Base-by-base conservation (phyloP, 2,113 vertebrate species). In the Ovis canadensis region DNA sequence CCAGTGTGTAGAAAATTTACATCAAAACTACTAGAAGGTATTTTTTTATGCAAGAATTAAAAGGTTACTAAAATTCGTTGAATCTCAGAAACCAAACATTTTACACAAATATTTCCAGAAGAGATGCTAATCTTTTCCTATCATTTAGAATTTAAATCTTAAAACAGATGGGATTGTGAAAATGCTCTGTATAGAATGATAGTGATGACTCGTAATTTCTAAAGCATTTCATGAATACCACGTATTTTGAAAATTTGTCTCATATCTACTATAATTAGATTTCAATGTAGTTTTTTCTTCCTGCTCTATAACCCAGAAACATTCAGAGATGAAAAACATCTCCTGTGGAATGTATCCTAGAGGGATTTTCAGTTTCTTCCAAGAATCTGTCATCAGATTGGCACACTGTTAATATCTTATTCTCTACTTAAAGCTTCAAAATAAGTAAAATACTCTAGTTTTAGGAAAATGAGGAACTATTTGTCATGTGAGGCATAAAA, bases 161-260 rank as follows among this genome's bases (percentile, higher is more conserved):
- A 88, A 93, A 84, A 90, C 87, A 96, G 82, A 91, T 85, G 40
- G 21, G 50, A 67, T 3, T 81, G 15, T 60, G 60, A 6, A 87
- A 74, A 52, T 93, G 36, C 13, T 50, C 64, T 92, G 52, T 86
- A 88, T n/a, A 74, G 80, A 78, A 88, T 40, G 67, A 86, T 19
- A 89, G 55, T 84, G 62, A 80, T 85, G 89, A 91, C 54, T 88
- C 43, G 55, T 6, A 52, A 83, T 80, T 93, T 86, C 88, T 88
- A 93, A 89, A 71, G 25, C 67, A 77, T 45, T 96, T 97, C 92
- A 88, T 88, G 90, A 89, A 83, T 80, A 43, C 54, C 87, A 55
- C 15, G 80, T 88, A 92, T 82, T 92, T 80, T 86, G 54, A 94
- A 88, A 57, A 25, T 78, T 59, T 59, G 43, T 90, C 17, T 95